Evolutionary conservation across 2,113 vertebrate species (phyloP), one percentile per base, ranked within the genome.

Genomic region (Pterophyllum scalare): DNA sequence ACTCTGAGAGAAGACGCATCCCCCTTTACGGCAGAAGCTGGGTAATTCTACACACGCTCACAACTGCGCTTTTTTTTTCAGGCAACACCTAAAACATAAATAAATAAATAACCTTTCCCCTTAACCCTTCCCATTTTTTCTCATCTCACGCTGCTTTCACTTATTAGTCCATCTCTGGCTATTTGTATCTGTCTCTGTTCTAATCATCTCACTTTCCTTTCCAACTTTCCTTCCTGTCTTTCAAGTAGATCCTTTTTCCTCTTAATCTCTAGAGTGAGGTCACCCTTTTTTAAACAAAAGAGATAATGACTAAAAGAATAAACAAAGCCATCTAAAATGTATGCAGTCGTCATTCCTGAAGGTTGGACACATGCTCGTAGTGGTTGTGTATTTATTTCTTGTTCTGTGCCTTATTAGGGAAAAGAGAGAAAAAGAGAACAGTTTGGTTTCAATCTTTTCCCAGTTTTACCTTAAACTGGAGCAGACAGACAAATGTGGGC

Each of bases 381-480:
- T 14, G 20, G 33, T 67, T 24, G 52, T 77, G 46, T 82, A 80
- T 89, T 83, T 61, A 61, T 80, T 83, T 87, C 24, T 75, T 83
- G 80, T 88, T 84, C 83, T 79, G 84, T 70, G 38, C 84, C 91
- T 87, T 90, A 91, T 89, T 86, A 87, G 85, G 86, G 57, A 38
- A 82, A 72, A 17, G 19, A 24, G 52, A 12, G 61, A 72, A 20
- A 17, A 84, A 56, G 24, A 70, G 14, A 31, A 72, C 52, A 33
- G 60, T 82, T 77, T 80, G 72, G 84, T 84, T 90, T 83, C n/a
- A 61, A 60, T 58, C 24, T 79, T 65, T 60, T 59, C 9, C n/a
- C 26, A n/a, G 61, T 86, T 88, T 78, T 72, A 89, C 80, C 75
- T 83, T 89, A 93, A 93, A 87, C 83, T 90, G 67, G 86, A 92